A percentile compares a stretch with the other conserved stretches of the same genome.
phyloP scores from a whole-genome alignment of 2,113 vertebrate genomes.

The Cryptotis parvus region DNA sequence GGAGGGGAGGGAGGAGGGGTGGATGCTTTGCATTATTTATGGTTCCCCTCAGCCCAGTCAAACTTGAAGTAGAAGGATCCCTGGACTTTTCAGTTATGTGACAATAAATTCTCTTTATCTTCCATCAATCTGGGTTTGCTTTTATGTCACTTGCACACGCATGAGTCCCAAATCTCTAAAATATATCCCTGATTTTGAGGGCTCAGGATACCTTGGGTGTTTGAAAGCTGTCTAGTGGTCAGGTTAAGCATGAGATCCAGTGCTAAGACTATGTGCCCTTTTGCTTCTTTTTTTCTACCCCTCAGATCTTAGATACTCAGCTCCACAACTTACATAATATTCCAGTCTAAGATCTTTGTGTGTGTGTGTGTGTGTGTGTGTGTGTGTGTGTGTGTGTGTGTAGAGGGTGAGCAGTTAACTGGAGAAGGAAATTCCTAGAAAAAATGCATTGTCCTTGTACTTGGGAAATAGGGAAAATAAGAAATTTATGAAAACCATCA shows the following conservation, averaged over 20 bases:
- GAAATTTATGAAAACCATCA: neutral
- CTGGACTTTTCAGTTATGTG: neutral
- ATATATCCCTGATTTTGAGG: neutral
- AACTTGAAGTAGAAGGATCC: neutral
- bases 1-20: too few relatives aligned
- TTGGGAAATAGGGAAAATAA: neutral
- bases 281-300: neutral
- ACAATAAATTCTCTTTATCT: neutral
- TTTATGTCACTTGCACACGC: too few relatives aligned
- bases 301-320: neutral
- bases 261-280: neutral
- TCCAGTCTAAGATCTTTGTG: neutral
- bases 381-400: too few relatives aligned
- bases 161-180: neutral
- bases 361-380: too few relatives aligned
- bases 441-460: neutral
- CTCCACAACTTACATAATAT: neutral
- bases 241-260: neutral
- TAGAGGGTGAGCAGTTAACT: too few relatives aligned
- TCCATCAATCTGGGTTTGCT: neutral
- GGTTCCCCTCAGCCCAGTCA: neutral
- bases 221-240: neutral
- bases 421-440: neutral
- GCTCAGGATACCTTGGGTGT: neutral
- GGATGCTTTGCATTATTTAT: neutral